Evolutionary conservation across 2,113 vertebrate genomes (phyloP), one percentile per base, ranked within the genome.

Genomic region (Lepus americanus): DNA sequence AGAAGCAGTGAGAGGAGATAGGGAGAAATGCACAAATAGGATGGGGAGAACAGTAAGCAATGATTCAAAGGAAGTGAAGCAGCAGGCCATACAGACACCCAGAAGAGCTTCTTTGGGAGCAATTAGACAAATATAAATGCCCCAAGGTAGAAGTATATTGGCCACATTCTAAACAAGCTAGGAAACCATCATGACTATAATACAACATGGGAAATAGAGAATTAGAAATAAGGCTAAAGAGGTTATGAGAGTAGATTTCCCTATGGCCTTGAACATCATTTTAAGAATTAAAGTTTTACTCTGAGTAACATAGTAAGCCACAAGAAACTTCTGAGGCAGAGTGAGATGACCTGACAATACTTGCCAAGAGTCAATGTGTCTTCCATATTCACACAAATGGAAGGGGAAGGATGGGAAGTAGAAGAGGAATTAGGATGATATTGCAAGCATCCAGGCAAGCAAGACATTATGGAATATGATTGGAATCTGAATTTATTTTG

Each of bases 91-190:
- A 22, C 36, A 0, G 22, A 85, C 20, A 39, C 12, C 55, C 22
- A 17, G 20, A 61, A 73, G 67, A 17, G 7, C 59, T 23, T 39
- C 7, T 4, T 4, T 63, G 39, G 29, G 8, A 23, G 12, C 9
- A 69, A 51, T 25, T 1, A 8, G 8, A 9, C 12, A 5, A 2
- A 4, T 12, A 9, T 9, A 29, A 55, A 29, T 49, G 7, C 6
- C 6, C 33, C 14, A 27, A 20, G 16, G 20, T 25, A 70, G 31
- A 23, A 39, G 16, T 16, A 9, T 31, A 4, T 14, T 19, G 29
- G n/a, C 19, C 5, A 11, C 22, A 23, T 17, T 72, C 20, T 63
- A 53, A 9, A 39, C 0, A 44, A 61, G n/a, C 4, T 5, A 74
- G 59, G 16, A n/a, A 67, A 23, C 2, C 23, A 8, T 0, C 19